Conservation (phyloP, 2,113 vertebrate genomes). For the Puffinus mauretanicus region DNA sequence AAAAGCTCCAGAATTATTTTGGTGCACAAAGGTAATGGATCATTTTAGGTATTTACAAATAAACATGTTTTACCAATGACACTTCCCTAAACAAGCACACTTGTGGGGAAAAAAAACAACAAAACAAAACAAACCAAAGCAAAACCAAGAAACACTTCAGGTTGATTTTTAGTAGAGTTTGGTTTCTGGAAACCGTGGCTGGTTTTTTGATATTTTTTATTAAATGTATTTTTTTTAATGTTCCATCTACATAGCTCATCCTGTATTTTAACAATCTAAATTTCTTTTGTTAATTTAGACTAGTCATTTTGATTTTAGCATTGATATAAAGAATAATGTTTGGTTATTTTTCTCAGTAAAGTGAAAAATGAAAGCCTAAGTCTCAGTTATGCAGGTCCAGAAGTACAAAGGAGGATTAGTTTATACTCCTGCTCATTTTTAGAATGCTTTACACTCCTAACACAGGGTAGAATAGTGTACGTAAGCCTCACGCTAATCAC, state of each 20-base stretch:
- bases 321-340: background rate
- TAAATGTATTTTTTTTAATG: background rate
- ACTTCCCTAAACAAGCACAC: background rate
- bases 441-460: background rate
- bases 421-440: background rate
- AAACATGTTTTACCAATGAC: background rate
- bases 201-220: background rate
- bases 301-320: background rate
- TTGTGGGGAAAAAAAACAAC: background rate
- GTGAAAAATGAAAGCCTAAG: background rate
- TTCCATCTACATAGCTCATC: background rate
- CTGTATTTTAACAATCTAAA: background rate
- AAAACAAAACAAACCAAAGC: background rate
- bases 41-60: background rate
- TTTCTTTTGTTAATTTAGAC: background rate
- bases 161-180: background rate
- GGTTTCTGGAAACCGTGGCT: background rate
- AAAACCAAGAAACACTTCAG: background rate
- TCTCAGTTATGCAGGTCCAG: background rate
- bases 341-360: background rate
- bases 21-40: background rate
- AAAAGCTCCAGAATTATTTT: background rate
- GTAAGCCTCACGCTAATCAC: background rate
- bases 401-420: background rate
- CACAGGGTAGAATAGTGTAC: background rate